A percentile compares a stretch with the other conserved stretches of the same genome.
Evolutionary conservation across 2,888 invertebrate genomes (phyloP).

Genomic region (Rhodophaea formosa): DNA sequence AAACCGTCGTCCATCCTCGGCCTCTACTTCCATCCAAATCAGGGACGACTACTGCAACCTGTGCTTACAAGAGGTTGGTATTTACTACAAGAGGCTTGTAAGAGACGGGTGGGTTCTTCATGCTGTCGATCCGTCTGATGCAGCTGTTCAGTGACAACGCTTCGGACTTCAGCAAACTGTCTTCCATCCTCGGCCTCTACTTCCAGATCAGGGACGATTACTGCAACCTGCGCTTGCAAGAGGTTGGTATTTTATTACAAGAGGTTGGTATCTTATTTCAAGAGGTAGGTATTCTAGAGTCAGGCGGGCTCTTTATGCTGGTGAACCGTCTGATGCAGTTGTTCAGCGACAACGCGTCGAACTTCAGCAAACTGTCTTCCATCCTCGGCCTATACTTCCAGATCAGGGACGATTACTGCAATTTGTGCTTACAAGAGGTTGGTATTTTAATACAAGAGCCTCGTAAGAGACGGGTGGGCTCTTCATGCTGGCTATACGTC

Average conservation of each 20-base stretch:
- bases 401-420: conserved; percentile 97
- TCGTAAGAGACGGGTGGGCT: too few species aligned
- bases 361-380: conserved; percentile 91
- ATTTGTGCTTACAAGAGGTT: conserved; percentile 93
- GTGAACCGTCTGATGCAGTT: conserved; percentile 91
- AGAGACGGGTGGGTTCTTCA: too few species aligned
- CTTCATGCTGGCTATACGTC: conserved; percentile 93
- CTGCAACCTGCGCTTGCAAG: conserved; percentile 92
- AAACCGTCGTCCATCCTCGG: conserved; percentile 93
- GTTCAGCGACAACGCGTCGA: conserved; percentile 92
- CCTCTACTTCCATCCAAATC: conserved; percentile 98
- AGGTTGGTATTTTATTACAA: conserved; percentile 79
- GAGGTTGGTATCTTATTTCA: too few species aligned
- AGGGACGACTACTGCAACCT: conserved; percentile 97
- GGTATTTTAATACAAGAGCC: conserved; percentile 24
- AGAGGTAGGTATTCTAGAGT: too few species aligned
- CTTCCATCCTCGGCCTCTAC: conserved; percentile 93
- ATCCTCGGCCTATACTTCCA: conserved; percentile 97
- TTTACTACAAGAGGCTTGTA: neutral
- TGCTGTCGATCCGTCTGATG: conserved; percentile 97
- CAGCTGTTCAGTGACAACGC: conserved; percentile 95
- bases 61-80: conserved; percentile 88
- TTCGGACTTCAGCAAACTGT: conserved; percentile 90
- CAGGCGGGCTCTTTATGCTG: too few species aligned
- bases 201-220: conserved; percentile 99